Percentiles rank a stretch among this genome's conserved stretches.
phyloP scores from a whole-genome alignment of 2,888 invertebrate species.

The Linnaemya tessellans region DNA sequence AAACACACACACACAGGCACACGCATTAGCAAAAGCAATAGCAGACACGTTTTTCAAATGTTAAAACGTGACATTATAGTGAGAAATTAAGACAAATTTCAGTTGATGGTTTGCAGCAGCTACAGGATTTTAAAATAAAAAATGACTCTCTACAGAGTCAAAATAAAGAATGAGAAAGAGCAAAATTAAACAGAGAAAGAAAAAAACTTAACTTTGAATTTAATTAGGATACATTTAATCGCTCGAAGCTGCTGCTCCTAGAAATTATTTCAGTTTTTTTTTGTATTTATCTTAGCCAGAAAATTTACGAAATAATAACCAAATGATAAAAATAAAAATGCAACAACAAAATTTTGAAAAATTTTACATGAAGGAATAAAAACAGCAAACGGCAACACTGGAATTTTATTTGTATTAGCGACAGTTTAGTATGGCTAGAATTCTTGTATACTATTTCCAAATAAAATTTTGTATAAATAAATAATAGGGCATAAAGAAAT shows the following conservation, averaged over 20 bases:
- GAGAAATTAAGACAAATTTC: slow-evolving; percentile 71
- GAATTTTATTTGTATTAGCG: too few species aligned
- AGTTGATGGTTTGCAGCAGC: slow-evolving; percentile 18
- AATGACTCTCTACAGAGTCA: neutral
- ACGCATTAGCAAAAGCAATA: neutral
- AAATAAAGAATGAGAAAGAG: neutral
- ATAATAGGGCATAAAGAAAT: too few species aligned
- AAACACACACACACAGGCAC: neutral
- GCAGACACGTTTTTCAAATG: slow-evolving; percentile 68
- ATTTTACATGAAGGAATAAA: too few species aligned
- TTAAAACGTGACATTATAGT: slow-evolving; percentile 67
- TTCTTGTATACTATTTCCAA: too few species aligned
- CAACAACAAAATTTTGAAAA: too few species aligned
- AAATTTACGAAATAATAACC: too few species aligned
- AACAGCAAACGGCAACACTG: too few species aligned
- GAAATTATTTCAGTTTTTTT: neutral
- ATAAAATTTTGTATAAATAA: too few species aligned
- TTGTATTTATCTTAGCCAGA: neutral
- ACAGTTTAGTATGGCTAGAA: too few species aligned
- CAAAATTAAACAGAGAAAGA: neutral
- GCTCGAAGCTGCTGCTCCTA: neutral
- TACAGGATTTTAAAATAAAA: slow-evolving; percentile 35
- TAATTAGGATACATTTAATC: slow-evolving; percentile 4
- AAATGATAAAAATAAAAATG: too few species aligned
- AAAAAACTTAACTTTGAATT: neutral